A percentile compares a stretch with the other conserved stretches of the same genome.
phyloP scores from a whole-genome alignment of 2,888 invertebrate genomes.

The Drosophila paramelanica region DNA sequence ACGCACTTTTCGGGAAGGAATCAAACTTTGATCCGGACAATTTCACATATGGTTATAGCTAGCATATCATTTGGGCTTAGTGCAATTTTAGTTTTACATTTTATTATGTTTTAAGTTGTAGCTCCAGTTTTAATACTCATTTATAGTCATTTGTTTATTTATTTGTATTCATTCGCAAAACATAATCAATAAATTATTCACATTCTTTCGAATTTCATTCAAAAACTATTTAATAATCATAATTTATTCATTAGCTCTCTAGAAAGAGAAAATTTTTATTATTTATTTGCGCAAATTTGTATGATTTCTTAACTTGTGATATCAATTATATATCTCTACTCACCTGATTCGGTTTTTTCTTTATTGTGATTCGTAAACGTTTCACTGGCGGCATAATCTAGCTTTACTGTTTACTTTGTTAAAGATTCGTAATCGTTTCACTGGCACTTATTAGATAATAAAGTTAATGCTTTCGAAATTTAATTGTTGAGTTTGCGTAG shows the following conservation, averaged over 20 bases:
- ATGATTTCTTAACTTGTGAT: too few relatives aligned
- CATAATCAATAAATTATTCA: background rate
- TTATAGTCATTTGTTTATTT: background rate
- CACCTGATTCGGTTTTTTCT: too few relatives aligned
- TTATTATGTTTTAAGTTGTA: background rate
- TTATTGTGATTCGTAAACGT: background rate
- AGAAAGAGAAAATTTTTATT: too few relatives aligned
- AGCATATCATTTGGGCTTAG: background rate
- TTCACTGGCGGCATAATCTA: too few relatives aligned
- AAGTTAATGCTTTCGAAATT: too few relatives aligned
- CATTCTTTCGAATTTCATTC: background rate
- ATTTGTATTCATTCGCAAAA: background rate
- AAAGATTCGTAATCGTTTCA: background rate
- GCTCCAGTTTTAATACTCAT: background rate
- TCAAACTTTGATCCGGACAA: background rate
- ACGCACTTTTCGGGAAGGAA: too few relatives aligned
- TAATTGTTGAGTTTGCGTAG: too few relatives aligned
- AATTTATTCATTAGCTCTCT: too few relatives aligned
- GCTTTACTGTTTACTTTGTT: too few relatives aligned
- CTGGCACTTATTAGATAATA: background rate
- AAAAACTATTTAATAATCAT: background rate
- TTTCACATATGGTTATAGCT: too few relatives aligned
- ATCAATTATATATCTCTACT: too few relatives aligned
- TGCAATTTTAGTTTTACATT: constrained; percentile 3
- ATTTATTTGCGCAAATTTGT: too few relatives aligned